Percentiles rank a stretch among this genome's conserved stretches.
Conservation (phyloP, 23 tunicate genomes). For the Trididemnum clinides region DNA sequence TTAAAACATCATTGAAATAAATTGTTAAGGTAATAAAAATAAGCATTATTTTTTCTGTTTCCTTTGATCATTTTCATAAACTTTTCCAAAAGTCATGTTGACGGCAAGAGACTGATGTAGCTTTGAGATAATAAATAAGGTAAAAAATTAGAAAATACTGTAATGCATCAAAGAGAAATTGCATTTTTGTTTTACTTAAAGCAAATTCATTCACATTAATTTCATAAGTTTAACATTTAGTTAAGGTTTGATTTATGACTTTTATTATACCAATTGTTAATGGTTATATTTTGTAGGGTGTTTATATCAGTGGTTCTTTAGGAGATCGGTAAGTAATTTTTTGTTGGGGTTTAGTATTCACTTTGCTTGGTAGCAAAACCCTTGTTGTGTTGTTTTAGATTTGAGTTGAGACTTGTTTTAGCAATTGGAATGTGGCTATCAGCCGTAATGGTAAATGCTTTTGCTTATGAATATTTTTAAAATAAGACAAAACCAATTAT, state of each 20-base stretch:
- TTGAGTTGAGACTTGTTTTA: conserved; percentile 55
- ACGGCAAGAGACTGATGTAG: no score
- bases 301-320: conserved; percentile 30
- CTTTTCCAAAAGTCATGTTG: no score
- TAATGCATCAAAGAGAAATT: no score
- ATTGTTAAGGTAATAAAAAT: no score
- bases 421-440: conserved; percentile 67
- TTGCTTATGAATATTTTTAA: neutral
- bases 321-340: conserved; percentile 44
- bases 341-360: neutral
- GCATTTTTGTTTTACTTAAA: no score
- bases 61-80: no score
- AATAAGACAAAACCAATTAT: no score
- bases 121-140: no score
- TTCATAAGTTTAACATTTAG: neutral
- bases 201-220: neutral
- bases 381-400: conserved; percentile 1
- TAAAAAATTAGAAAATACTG: no score
- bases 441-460: conserved; percentile 28
- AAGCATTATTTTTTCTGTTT: no score
- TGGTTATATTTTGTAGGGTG: conserved; percentile 24
- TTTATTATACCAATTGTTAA: neutral
- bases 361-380: neutral
- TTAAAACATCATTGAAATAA: no score
- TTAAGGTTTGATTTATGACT: neutral